These are phyloP conservation scores for Eurytoma adleriae DNA, from an alignment of 2,888 invertebrate genomes.

Conservation along the genomic window DNA sequence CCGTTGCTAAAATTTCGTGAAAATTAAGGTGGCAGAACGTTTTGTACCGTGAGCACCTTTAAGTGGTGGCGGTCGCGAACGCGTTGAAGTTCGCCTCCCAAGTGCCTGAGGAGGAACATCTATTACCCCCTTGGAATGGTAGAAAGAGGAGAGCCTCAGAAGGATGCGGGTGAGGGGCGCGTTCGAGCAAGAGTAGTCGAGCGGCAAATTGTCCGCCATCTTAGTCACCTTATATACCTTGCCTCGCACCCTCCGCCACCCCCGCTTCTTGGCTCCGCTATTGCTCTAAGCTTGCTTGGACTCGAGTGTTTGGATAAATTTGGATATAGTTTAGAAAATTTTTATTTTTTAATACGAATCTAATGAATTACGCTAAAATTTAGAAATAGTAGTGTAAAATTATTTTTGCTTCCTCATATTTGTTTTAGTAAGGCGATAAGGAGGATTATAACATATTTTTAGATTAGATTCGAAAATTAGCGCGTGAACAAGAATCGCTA, in stretches of 20 bases:
- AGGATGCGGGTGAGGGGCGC: constrained; percentile 61
- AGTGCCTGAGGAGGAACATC: constrained; percentile 73
- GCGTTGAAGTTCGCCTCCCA: constrained; percentile 56
- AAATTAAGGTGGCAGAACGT: too few species aligned
- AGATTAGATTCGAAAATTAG: too few species aligned
- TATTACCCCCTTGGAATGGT: constrained; percentile 68
- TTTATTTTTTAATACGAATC: too few species aligned
- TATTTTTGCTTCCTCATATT: too few species aligned
- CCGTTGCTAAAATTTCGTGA: too few species aligned
- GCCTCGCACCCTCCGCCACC: constrained; percentile 36
- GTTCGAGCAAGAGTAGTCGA: constrained; percentile 74
- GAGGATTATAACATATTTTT: too few species aligned
- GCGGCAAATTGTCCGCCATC: constrained; percentile 76
- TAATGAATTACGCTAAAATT: too few species aligned
- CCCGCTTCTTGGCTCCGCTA: neutral
- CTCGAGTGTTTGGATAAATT: neutral
- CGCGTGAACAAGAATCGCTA: too few species aligned
- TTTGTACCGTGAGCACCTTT: too few species aligned
- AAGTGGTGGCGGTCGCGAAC: neutral
- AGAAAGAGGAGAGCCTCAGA: constrained; percentile 61
- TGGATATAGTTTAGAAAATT: neutral
- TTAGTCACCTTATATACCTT: constrained; percentile 75
- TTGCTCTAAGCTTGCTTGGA: neutral
- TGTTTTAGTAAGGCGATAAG: too few species aligned
- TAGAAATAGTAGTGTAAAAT: too few species aligned